Base-by-base conservation (phyloP, 2,113 vertebrate genomes). In the Tachuris rubrigastra region DNA sequence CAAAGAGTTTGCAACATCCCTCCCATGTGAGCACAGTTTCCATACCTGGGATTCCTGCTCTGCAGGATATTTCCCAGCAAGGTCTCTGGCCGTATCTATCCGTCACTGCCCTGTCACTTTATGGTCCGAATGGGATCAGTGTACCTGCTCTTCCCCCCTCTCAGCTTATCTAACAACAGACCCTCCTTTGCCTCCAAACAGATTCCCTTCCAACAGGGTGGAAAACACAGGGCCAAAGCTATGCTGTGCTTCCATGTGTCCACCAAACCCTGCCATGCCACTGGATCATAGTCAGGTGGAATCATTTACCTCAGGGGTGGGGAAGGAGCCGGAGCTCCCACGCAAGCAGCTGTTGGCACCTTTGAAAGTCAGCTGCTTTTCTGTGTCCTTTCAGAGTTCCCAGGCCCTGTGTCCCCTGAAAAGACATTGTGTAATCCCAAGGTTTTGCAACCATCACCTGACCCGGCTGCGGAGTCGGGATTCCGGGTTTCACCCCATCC, bases 211-310 rank as follows among this genome's bases (percentile, higher is more conserved):
- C 31, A 21, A 50, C 37, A 41, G 21, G 37, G n/a, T 6, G 25
- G 59, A 37, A 78, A 78, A 31, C 55, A 59, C 3, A 8, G 67
- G 30, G 71, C 79, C 44, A 37, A 92, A 92, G 47, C 41, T 25
- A 17, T 1, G 1, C 33, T 27, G 23, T 12, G 19, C 63, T 85
- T 58, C 20, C 52, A 30, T 10, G 1, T 71, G 52, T 68, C 52
- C 75, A 15, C 28, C 28, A 41, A 56, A 69, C 25, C 41, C n/a
- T 5, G 1, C 2, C 8, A 4, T 2, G 41, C 39, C 79, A 55
- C 5, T 39, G 35, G 44, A 52, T 58, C 3, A 1, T 6, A 1
- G 46, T 49, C 0, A 0, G 47, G 31, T 58, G 81, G 49, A 91
- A 95, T n/a, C 89, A 53, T 4, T 13, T 12, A 49, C 47, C 47